A percentile compares a stretch with the other conserved stretches of the same genome.
These are phyloP conservation scores for Alligator sinensis DNA, from an alignment of 2,113 vertebrate species.

Conservation along the genomic window DNA sequence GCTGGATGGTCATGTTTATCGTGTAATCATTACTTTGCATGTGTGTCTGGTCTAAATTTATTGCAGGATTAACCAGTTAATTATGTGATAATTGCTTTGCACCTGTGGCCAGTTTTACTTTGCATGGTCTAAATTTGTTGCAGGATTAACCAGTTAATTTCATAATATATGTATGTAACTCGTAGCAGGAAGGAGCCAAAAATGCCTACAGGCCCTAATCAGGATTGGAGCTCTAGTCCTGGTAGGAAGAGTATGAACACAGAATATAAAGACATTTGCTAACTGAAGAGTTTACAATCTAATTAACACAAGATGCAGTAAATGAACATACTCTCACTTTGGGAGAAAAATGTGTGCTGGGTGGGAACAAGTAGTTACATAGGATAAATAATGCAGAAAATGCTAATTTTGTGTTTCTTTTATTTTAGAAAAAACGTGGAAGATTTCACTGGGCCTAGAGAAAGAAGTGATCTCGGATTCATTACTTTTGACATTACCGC, in stretches of 20 bases:
- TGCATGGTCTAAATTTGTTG: too few relatives aligned
- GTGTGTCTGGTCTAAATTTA: too few relatives aligned
- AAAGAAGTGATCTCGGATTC: slow-evolving; percentile 96
- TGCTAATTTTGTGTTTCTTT: slow-evolving; percentile 47
- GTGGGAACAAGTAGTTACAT: background rate
- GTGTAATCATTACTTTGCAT: too few relatives aligned
- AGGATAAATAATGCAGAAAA: background rate
- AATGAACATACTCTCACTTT: background rate
- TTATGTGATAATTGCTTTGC: too few relatives aligned
- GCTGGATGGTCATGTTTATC: too few relatives aligned
- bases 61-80: too few relatives aligned
- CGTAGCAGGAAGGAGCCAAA: background rate
- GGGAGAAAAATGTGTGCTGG: background rate
- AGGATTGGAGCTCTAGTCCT: background rate
- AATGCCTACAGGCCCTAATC: background rate
- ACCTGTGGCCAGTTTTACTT: too few relatives aligned
- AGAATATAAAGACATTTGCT: background rate
- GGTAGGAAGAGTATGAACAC: background rate
- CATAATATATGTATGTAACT: too few relatives aligned
- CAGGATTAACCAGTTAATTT: too few relatives aligned
- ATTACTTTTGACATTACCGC: slow-evolving; percentile 95
- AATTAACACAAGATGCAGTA: background rate
- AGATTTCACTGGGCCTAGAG: slow-evolving; percentile 97
- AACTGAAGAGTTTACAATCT: background rate
- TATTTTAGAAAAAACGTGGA: slow-evolving; percentile 94